Percentiles rank a stretch among this genome's conserved stretches.
These are phyloP conservation scores for Gerris buenoi DNA, from an alignment of 1,140 invertebrate species.

Conservation along the genomic window DNA sequence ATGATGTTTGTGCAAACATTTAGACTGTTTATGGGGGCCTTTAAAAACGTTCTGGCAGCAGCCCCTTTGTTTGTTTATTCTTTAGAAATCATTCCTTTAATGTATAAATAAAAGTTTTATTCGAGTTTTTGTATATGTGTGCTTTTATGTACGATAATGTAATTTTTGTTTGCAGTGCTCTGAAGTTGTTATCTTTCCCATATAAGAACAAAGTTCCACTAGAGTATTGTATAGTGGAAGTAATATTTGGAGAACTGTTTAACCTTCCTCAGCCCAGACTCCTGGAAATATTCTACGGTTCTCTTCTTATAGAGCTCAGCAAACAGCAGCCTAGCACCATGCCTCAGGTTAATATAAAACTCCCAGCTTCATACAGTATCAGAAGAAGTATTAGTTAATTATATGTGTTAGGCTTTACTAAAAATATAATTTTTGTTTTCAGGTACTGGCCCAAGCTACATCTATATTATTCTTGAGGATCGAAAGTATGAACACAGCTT, in stretches of 20 bases:
- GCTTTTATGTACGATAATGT: no score
- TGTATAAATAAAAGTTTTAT: no score
- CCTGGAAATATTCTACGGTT: conserved; percentile 88
- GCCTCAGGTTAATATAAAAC: conserved; percentile 58
- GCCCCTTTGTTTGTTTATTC: no score
- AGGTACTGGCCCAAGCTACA: conserved; percentile 85
- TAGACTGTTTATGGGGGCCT: no score
- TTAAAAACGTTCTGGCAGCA: no score
- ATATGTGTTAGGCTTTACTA: no score
- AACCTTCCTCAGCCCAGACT: conserved; percentile 74
- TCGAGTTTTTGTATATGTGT: no score
- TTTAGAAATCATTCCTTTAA: no score
- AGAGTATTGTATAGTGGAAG: conserved; percentile 96
- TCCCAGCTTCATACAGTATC: not conserved
- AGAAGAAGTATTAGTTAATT: conserved; percentile 1
- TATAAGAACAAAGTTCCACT: conserved; percentile 89
- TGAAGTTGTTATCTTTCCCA: conserved; percentile 77
- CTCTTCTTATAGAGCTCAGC: conserved; percentile 90
- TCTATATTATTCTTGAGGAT: conserved; percentile 91
- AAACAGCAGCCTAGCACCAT: conserved; percentile 91
- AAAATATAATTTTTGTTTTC: conserved; percentile 19
- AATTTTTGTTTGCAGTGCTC: conserved; percentile 47
- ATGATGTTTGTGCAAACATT: no score
- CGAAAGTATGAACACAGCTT: conserved; percentile 90
- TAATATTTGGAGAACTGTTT: conserved; percentile 89